phyloP scores from a whole-genome alignment of 2,797 vertebrate genomes.

The Distichodus sexfasciatus region DNA sequence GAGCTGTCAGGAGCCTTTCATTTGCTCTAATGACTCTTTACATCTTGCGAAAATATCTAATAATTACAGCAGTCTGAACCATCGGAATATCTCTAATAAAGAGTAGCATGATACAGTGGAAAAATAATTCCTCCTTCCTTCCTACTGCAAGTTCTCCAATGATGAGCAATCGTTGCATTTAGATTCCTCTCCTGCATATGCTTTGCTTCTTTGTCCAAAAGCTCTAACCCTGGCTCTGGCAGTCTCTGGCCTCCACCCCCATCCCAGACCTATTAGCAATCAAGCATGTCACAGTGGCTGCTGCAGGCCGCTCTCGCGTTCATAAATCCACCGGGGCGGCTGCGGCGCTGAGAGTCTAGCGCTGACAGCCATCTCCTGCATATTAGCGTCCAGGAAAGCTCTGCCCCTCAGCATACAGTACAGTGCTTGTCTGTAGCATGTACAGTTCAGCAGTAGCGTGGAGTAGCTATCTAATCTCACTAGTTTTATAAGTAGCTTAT shows the following conservation, averaged over 20 bases:
- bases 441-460: no score
- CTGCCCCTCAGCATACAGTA: background rate
- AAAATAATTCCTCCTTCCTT: background rate
- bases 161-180: background rate
- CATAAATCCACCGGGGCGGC: constrained; percentile 62
- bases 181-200: background rate
- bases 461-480: no score
- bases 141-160: background rate
- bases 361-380: constrained; percentile 11
- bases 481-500: no score
- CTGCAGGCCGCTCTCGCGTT: constrained; percentile 57
- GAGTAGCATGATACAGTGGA: background rate
- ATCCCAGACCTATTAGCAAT: constrained; percentile 38
- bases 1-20: background rate
- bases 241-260: constrained; percentile 20
- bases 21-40: constrained; percentile 1
- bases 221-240: constrained; percentile 11
- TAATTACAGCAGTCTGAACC: background rate
- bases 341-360: constrained; percentile 45
- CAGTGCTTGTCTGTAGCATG: background rate
- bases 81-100: background rate
- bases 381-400: constrained; percentile 11
- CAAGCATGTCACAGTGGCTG: constrained; percentile 54
- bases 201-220: constrained; percentile 22
- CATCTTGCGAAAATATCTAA: constrained; percentile 6